phyloP scores from a whole-genome alignment of 2,113 vertebrate genomes.

The Garra rufa region DNA sequence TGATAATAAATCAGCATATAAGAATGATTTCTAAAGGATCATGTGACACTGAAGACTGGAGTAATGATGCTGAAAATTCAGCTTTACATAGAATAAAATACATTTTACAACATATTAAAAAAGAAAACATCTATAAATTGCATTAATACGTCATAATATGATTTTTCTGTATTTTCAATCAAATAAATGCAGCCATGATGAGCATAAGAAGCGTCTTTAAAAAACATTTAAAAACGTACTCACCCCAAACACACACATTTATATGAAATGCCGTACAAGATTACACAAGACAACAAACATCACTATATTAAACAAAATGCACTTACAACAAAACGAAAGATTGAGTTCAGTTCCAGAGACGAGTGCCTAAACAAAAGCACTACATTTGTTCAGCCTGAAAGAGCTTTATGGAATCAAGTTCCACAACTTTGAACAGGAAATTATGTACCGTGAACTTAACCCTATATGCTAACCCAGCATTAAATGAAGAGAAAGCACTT shows the following conservation, averaged over 20 bases:
- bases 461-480: background rate
- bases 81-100: too few species aligned
- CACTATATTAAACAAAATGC: background rate
- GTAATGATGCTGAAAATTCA: too few species aligned
- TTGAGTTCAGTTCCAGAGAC: background rate
- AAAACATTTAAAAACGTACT: too few species aligned
- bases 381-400: background rate
- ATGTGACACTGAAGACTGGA: too few species aligned
- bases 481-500: background rate
- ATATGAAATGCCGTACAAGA: background rate
- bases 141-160: too few species aligned
- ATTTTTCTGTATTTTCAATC: too few species aligned
- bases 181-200: too few species aligned
- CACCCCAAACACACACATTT: background rate
- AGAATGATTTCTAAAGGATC: too few species aligned
- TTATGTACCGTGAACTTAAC: background rate
- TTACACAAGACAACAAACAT: background rate
- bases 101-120: too few species aligned
- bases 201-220: too few species aligned
- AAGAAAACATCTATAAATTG: too few species aligned
- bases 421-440: background rate
- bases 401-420: background rate
- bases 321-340: background rate
- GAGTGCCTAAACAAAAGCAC: background rate
- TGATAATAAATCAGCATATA: too few species aligned